A percentile compares a stretch with the other conserved stretches of the same genome.
phyloP scores from a whole-genome alignment of 2,888 invertebrate genomes.

The Plebejus anna region DNA sequence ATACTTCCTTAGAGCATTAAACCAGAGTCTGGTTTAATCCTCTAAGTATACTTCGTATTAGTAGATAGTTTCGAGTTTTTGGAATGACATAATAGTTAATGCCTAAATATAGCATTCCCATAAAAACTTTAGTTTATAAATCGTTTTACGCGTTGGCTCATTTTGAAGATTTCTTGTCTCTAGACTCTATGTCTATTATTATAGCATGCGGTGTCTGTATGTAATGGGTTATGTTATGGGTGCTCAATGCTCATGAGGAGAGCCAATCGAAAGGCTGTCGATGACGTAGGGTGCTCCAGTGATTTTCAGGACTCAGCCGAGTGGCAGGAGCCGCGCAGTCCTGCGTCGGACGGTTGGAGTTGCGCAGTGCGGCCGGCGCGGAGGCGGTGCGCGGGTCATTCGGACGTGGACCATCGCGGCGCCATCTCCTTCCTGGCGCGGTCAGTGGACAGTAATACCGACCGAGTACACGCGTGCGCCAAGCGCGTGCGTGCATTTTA shows the following conservation, averaged over 20 bases:
- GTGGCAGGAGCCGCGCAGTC: conserved; percentile 46
- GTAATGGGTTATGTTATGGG: not conserved
- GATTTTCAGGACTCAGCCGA: conserved; percentile 58
- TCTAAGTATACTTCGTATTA: too few relatives aligned
- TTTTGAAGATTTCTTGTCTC: not conserved
- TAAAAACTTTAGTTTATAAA: not conserved
- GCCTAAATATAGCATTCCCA: too few relatives aligned
- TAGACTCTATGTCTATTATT: not conserved
- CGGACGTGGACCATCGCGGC: conserved; percentile 66
- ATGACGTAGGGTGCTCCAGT: conserved; percentile 29
- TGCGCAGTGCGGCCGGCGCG: conserved; percentile 61
- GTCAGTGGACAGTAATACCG: conserved; percentile 47
- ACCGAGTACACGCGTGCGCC: conserved; percentile 66
- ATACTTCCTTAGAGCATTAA: too few relatives aligned
- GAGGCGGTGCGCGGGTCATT: conserved; percentile 69
- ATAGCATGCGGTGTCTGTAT: not conserved
- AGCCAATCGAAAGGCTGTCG: not conserved
- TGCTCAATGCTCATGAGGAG: not conserved
- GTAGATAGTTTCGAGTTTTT: too few relatives aligned
- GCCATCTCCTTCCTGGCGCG: conserved; percentile 54
- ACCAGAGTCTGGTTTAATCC: too few relatives aligned
- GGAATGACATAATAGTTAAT: too few relatives aligned
- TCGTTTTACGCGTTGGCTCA: not conserved
- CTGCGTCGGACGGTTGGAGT: conserved; percentile 45
- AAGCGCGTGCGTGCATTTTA: conserved; percentile 72